These are phyloP conservation scores for Polypterus senegalus DNA, from an alignment of 2,113 vertebrate species.

Conservation along the genomic window DNA sequence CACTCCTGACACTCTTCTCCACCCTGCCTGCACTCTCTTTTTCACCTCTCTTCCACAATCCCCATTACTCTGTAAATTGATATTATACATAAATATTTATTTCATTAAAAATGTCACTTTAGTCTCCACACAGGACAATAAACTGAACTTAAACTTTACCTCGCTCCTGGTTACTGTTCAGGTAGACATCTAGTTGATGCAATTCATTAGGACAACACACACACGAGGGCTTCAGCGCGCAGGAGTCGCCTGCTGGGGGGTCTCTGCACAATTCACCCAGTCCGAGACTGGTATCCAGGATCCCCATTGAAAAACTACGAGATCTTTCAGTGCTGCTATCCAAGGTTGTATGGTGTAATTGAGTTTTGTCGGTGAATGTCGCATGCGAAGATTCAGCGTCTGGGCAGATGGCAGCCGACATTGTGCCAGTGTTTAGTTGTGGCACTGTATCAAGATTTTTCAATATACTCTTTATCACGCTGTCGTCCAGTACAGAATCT, in stretches of 20 bases:
- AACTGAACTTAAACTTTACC: slow-evolving; percentile 22
- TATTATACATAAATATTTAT: no score
- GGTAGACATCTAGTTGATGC: slow-evolving; percentile 43
- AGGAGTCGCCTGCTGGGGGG: slow-evolving; percentile 17
- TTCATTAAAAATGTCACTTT: no score
- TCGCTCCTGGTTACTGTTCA: slow-evolving; percentile 32
- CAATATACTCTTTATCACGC: slow-evolving; percentile 43
- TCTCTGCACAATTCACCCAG: slow-evolving; percentile 17
- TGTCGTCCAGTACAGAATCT: slow-evolving; percentile 30
- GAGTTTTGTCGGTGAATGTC: neutral
- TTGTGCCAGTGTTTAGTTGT: neutral
- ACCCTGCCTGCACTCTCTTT: no score
- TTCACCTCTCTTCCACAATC: no score
- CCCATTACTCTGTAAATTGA: no score
- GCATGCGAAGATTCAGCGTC: neutral
- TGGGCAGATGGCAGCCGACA: neutral
- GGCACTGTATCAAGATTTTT: slow-evolving; percentile 30
- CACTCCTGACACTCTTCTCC: no score
- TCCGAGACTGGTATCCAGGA: no score
- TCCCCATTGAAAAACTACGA: no score
- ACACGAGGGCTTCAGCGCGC: slow-evolving; percentile 22
- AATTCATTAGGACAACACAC: slow-evolving; percentile 34
- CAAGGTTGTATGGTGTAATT: no score
- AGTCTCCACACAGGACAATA: no score
- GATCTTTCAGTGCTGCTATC: no score